Percentiles rank a stretch among this genome's conserved stretches.
Evolutionary conservation across 1,140 invertebrate genomes (phyloP).

Genomic region (Drosophila micromelanica): DNA sequence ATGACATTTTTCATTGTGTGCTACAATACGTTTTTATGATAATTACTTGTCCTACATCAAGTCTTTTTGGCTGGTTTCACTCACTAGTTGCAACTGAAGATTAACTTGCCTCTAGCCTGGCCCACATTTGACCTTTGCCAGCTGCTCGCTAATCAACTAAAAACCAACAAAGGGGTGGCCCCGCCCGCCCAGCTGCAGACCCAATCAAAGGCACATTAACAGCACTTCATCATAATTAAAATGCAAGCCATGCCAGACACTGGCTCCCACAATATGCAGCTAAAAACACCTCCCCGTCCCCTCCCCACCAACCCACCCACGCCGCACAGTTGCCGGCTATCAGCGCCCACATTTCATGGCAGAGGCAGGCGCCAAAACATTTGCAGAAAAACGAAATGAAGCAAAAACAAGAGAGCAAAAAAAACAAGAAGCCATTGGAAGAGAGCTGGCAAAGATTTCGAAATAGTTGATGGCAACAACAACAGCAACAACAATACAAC

Average conservation of each 20-base stretch:
- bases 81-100: not conserved
- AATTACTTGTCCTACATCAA: too few species aligned
- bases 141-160: constrained; percentile 10
- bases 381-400: constrained; percentile 11
- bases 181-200: not conserved
- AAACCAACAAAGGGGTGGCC: not conserved
- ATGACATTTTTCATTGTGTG: too few species aligned
- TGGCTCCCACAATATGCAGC: not conserved
- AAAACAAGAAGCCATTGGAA: constrained; percentile 2
- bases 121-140: constrained; percentile 4
- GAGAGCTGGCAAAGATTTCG: constrained; percentile 21
- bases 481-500: constrained; percentile 9
- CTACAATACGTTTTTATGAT: too few species aligned
- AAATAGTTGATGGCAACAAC: constrained; percentile 28
- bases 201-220: constrained; percentile 43
- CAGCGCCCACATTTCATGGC: constrained; percentile 27
- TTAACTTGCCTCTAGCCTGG: not conserved
- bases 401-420: not conserved
- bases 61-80: too few species aligned
- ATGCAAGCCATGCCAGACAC: constrained; percentile 21
- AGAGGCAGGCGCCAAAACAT: constrained; percentile 32
- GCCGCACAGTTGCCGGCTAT: not conserved
- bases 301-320: too few species aligned
- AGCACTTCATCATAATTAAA: constrained; percentile 48
- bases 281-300: too few species aligned